phyloP scores from a whole-genome alignment of 1,140 invertebrate species.

The Camponotus pennsylvanicus region DNA sequence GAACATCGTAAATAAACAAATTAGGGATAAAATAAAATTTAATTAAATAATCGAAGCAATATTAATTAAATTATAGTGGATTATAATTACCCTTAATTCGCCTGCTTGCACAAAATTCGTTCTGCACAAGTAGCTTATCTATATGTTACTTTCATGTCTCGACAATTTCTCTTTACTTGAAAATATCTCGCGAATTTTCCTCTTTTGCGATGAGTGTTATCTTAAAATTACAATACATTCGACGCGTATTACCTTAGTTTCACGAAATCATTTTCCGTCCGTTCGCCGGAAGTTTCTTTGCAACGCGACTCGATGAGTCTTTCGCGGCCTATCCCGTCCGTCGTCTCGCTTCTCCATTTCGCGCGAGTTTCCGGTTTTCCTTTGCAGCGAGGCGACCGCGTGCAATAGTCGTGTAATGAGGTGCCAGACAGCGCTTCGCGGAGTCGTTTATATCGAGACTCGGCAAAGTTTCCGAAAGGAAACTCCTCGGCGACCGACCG shows the following conservation, averaged over 20 bases:
- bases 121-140: background rate
- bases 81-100: background rate
- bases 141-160: background rate
- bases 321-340: constrained; percentile 21
- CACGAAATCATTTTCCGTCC: constrained; percentile 28
- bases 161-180: background rate
- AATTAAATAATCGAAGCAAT: background rate
- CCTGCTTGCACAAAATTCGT: background rate
- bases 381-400: constrained; percentile 9
- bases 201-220: background rate
- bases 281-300: background rate
- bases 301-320: background rate
- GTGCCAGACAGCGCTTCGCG: constrained; percentile 58
- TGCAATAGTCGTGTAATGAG: constrained; percentile 60
- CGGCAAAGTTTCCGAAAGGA: constrained; percentile 55
- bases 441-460: constrained; percentile 60
- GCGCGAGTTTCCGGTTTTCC: constrained; percentile 42
- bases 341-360: constrained; percentile 16
- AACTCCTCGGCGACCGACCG: constrained; percentile 19
- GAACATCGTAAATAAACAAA: no score
- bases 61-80: background rate
- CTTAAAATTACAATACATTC: constrained; percentile 33
- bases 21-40: no score
- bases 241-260: constrained; percentile 10
- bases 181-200: background rate